A percentile compares a stretch with the other conserved stretches of the same genome.
These are phyloP conservation scores for Paramormyrops hopkinsi DNA, from an alignment of 2,797 vertebrate genomes.

Conservation along the genomic window DNA sequence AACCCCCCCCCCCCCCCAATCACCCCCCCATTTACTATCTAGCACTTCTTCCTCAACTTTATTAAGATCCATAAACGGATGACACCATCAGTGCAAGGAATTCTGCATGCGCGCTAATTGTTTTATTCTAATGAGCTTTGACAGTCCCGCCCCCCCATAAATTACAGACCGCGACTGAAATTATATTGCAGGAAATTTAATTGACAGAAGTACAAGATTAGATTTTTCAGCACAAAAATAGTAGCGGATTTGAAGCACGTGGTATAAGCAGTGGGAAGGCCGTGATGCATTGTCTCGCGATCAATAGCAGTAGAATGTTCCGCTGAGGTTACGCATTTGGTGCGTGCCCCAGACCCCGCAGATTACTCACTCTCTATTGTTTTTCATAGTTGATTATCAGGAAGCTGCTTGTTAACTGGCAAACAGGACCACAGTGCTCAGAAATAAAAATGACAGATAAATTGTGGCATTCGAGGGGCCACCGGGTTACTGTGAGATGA, in stretches of 20 bases:
- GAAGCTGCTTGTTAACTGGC: neutral
- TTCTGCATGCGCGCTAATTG: neutral
- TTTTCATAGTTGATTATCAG: neutral
- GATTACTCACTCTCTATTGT: neutral
- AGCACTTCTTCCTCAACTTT: neutral
- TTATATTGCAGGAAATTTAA: neutral
- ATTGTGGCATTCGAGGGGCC: neutral
- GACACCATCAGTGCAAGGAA: neutral
- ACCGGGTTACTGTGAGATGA: neutral
- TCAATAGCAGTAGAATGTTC: neutral
- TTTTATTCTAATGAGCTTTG: neutral
- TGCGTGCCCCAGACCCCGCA: neutral
- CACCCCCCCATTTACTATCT: constrained; percentile 32
- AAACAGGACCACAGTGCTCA: neutral
- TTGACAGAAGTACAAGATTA: neutral
- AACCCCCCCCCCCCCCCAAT: neutral
- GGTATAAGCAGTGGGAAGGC: neutral
- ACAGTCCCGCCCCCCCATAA: neutral
- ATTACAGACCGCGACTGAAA: neutral
- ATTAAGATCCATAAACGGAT: neutral
- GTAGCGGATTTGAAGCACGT: neutral
- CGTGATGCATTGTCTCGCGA: neutral
- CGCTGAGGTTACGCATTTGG: neutral
- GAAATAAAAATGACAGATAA: neutral
- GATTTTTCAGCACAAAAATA: neutral